Conservation (phyloP, 2,797 vertebrate genomes). For the Remorina albescens region DNA sequence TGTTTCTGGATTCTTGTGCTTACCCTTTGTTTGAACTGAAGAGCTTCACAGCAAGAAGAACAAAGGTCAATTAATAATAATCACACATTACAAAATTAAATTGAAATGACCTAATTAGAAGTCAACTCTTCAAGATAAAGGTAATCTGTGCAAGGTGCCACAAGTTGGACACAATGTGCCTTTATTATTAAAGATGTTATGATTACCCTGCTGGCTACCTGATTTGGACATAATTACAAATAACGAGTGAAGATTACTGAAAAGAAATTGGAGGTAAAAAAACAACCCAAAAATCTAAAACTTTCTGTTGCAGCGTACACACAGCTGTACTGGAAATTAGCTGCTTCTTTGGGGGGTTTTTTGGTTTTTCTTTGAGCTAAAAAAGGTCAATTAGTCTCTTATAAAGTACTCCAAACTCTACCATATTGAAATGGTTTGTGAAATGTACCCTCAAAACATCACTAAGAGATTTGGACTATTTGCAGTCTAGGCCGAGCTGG, state of each 20-base stretch:
- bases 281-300: not conserved
- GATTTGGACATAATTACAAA: not conserved
- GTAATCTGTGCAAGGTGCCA: not conserved
- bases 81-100: not conserved
- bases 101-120: slow-evolving; percentile 17
- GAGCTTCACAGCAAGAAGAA: not conserved
- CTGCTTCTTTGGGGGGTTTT: too few species aligned
- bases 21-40: not conserved
- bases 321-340: not conserved
- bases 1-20: not conserved
- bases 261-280: not conserved
- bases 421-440: not conserved
- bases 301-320: not conserved
- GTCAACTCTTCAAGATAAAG: not conserved
- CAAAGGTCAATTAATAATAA: slow-evolving; percentile 1
- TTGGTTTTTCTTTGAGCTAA: not conserved
- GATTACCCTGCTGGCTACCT: too few species aligned
- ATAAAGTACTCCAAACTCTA: not conserved
- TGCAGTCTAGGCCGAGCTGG: not conserved
- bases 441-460: not conserved
- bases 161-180: not conserved
- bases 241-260: not conserved
- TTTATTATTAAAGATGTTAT: not conserved
- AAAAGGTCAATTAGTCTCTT: not conserved
- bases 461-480: not conserved